phyloP scores from a whole-genome alignment of 2,113 vertebrate genomes.

The Tretioscincus oriximinensis region DNA sequence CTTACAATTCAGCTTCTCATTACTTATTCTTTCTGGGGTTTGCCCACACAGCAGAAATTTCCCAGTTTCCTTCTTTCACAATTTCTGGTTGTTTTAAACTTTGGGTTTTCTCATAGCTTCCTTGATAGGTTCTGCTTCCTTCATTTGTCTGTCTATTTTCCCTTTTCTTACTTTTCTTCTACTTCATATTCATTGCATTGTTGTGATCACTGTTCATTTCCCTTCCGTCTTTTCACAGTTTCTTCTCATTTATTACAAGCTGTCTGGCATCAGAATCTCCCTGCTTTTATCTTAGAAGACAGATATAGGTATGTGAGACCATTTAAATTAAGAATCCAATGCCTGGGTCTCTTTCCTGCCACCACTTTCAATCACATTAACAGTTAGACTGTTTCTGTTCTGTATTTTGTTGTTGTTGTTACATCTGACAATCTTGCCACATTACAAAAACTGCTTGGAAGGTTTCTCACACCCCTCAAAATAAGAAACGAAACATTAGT shows the following conservation, averaged over 20 bases:
- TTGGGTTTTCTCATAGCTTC: conserved; percentile 57
- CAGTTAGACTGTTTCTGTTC: conserved; percentile 13
- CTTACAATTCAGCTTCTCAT: conserved; percentile 41
- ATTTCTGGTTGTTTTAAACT: conserved; percentile 51
- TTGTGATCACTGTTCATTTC: conserved; percentile 56
- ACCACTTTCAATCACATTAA: neutral
- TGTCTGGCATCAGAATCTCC: conserved; percentile 49
- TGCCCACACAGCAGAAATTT: conserved; percentile 53
- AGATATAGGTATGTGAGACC: too few relatives aligned
- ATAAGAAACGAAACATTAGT: too few relatives aligned
- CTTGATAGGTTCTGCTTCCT: conserved; percentile 60
- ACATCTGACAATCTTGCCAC: conserved; percentile 7
- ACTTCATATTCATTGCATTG: conserved; percentile 53
- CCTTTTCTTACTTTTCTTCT: conserved; percentile 59
- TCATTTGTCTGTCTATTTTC: conserved; percentile 58
- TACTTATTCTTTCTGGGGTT: conserved; percentile 57
- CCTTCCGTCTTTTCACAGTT: conserved; percentile 60
- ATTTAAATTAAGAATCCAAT: neutral
- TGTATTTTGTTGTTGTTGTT: neutral
- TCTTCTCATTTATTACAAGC: conserved; percentile 49
- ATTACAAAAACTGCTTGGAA: too few relatives aligned
- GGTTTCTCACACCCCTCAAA: too few relatives aligned
- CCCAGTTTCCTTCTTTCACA: conserved; percentile 54
- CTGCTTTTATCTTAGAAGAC: conserved; percentile 3
- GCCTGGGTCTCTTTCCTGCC: too few relatives aligned